Evolutionary conservation across 1,140 invertebrate genomes (phyloP).

Genomic region (Leptonema lineaticorne): DNA sequence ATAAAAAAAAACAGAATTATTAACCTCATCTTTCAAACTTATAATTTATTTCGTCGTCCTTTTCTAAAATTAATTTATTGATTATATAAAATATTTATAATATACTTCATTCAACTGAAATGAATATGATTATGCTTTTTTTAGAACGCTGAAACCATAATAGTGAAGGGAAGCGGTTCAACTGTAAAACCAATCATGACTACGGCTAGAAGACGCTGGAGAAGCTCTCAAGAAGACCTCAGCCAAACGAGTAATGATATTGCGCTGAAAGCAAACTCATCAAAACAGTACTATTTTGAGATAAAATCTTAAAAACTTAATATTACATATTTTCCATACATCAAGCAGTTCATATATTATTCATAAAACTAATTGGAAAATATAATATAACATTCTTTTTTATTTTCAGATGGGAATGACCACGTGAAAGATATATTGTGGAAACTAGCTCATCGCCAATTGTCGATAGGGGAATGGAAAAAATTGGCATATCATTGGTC

Average conservation of each 20-base stretch:
- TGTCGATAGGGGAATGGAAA: slow-evolving; percentile 70
- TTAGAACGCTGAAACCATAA: slow-evolving; percentile 44
- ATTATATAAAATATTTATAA: too few species aligned
- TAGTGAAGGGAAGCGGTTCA: slow-evolving; percentile 39
- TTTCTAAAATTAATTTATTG: too few species aligned
- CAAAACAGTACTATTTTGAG: slow-evolving; percentile 10
- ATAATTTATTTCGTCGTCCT: too few species aligned
- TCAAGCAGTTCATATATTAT: too few species aligned
- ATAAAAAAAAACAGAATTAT: too few species aligned
- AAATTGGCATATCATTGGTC: slow-evolving; percentile 69
- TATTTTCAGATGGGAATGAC: slow-evolving; percentile 48
- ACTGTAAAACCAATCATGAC: slow-evolving; percentile 44
- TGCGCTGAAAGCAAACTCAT: slow-evolving; percentile 14
- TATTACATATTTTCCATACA: too few species aligned
- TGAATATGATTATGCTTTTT: too few species aligned
- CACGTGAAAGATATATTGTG: slow-evolving; percentile 61
- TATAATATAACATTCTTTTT: too few species aligned
- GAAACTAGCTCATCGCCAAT: slow-evolving; percentile 68
- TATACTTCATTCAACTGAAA: too few species aligned
- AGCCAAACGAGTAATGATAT: slow-evolving; percentile 33
- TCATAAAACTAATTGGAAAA: too few species aligned
- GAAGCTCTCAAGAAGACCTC: slow-evolving; percentile 48
- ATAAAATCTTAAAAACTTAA: slow-evolving; percentile 13
- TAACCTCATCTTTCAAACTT: too few species aligned
- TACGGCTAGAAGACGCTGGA: slow-evolving; percentile 46